Evolutionary conservation across 1,140 invertebrate species (phyloP).

Genomic region (Acromyrmex charruanus): DNA sequence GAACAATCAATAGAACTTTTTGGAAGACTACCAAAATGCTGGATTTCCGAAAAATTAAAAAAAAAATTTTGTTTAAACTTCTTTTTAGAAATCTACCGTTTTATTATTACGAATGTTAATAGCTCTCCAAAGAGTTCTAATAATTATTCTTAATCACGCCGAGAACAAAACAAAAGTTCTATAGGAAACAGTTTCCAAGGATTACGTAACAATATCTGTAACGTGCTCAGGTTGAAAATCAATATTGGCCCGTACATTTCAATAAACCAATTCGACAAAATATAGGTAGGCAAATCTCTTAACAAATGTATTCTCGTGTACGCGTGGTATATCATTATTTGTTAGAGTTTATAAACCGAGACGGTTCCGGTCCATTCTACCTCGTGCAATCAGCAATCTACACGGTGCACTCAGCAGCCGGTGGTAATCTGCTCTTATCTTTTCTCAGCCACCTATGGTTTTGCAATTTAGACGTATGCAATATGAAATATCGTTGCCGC

Average conservation of each 20-base stretch:
- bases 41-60: no score
- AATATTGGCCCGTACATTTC: neutral
- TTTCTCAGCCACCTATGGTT: slow-evolving; percentile 36
- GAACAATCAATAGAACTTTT: no score
- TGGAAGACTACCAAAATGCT: no score
- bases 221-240: neutral
- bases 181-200: neutral
- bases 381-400: slow-evolving; percentile 33
- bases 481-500: slow-evolving; percentile 40
- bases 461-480: slow-evolving; percentile 51
- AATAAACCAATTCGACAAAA: slow-evolving; percentile 28
- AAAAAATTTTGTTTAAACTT: no score
- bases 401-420: slow-evolving; percentile 18
- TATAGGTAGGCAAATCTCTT: neutral
- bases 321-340: slow-evolving; percentile 39
- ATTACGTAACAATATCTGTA: neutral
- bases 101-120: no score
- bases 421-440: slow-evolving; percentile 43
- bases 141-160: no score
- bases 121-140: no score
- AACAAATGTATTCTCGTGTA: slow-evolving; percentile 27
- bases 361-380: slow-evolving; percentile 42
- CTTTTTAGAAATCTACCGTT: no score
- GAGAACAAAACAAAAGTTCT: no score
- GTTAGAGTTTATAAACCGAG: slow-evolving; percentile 48